Percentiles rank a stretch among this genome's conserved stretches.
Evolutionary conservation across 2,888 invertebrate species (phyloP).

Genomic region (Cosmopolites sordidus): DNA sequence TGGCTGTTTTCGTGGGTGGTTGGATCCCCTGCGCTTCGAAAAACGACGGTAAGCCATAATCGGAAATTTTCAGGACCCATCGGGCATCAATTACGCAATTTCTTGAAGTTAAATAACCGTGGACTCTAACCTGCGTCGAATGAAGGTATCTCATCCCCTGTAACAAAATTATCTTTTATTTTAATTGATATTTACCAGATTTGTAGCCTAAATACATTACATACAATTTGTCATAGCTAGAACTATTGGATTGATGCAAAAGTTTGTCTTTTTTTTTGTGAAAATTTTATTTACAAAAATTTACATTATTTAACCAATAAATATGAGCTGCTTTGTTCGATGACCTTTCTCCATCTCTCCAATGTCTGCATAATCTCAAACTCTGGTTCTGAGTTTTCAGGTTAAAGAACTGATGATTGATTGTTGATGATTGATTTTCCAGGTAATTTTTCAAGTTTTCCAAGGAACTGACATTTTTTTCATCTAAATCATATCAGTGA

Average conservation of each 20-base stretch:
- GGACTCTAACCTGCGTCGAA: constrained; percentile 73
- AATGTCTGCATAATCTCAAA: too few relatives aligned
- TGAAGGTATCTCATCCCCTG: constrained; percentile 90
- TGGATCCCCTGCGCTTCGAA: constrained; percentile 69
- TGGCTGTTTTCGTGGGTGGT: constrained; percentile 59
- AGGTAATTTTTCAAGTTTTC: too few relatives aligned
- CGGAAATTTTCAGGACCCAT: constrained; percentile 93
- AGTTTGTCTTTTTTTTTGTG: too few relatives aligned
- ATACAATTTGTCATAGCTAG: too few relatives aligned
- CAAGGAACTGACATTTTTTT: too few relatives aligned
- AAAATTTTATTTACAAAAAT: neutral
- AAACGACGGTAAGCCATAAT: constrained; percentile 79
- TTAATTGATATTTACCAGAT: too few relatives aligned
- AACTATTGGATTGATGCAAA: too few relatives aligned
- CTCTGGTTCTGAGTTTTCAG: too few relatives aligned
- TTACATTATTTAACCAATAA: neutral
- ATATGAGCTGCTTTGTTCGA: neutral
- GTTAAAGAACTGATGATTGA: too few relatives aligned
- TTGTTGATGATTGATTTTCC: too few relatives aligned
- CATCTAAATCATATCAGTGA: too few relatives aligned
- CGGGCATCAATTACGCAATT: constrained; percentile 94
- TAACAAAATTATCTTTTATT: neutral
- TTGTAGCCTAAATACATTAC: too few relatives aligned
- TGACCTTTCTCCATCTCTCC: neutral
- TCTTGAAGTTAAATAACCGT: constrained; percentile 82